Evolutionary conservation across 1,140 invertebrate genomes (phyloP).

Genomic region (Panulirus ornatus): DNA sequence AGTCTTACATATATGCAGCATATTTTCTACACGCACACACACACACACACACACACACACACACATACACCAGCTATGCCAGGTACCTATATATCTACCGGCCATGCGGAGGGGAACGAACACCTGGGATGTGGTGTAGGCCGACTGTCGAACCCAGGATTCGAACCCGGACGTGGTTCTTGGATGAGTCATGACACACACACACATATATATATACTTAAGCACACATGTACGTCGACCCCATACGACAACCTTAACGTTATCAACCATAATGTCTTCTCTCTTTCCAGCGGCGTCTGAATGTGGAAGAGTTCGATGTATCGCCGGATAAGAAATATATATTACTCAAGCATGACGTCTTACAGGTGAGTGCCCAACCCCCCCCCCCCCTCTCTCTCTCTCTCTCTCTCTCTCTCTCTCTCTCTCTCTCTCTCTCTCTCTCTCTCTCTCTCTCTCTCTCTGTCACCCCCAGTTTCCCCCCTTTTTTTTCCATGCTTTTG

Average conservation of each 20-base stretch:
- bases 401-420: slow-evolving; percentile 34
- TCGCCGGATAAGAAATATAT: slow-evolving; percentile 66
- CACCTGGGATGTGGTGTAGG: no score
- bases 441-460: neutral
- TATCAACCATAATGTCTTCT: neutral
- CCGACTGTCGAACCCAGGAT: no score
- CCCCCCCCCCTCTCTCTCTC: slow-evolving; percentile 17
- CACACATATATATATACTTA: neutral
- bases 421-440: neutral
- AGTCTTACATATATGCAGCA: neutral
- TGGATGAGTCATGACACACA: no score
- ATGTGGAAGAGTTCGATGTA: slow-evolving; percentile 50
- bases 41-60: slow-evolving; percentile 3
- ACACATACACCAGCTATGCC: no score
- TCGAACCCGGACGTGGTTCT: no score
- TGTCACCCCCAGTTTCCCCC: neutral
- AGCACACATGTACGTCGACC: neutral
- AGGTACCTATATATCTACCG: no score
- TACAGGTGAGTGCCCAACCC: slow-evolving; percentile 35
- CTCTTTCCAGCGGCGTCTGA: slow-evolving; percentile 52
- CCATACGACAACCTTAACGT: neutral
- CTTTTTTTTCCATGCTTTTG: neutral
- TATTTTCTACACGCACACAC: neutral
- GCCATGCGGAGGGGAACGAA: no score
- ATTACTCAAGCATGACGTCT: slow-evolving; percentile 53